phyloP scores from a whole-genome alignment of 2,888 invertebrate species.

The Ashinkailepas kermadecensis region DNA sequence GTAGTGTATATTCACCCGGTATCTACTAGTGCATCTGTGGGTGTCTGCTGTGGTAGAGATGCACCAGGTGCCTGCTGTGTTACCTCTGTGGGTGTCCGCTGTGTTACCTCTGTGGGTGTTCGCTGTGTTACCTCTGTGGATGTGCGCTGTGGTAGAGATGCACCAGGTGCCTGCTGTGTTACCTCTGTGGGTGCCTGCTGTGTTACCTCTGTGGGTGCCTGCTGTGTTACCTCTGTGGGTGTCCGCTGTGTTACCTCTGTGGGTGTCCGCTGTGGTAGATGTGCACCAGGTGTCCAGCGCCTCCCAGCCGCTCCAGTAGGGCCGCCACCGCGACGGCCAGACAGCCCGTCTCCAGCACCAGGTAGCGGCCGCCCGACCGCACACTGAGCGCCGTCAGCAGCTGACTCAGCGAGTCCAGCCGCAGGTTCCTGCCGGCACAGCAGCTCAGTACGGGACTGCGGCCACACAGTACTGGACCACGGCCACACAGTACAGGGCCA shows the following conservation, averaged over 20 bases:
- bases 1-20: too few relatives aligned
- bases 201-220: not conserved
- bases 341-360: conserved; percentile 82
- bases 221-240: conserved; percentile 25
- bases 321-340: conserved; percentile 76
- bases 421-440: conserved; percentile 50
- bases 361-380: conserved; percentile 59
- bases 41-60: too few relatives aligned
- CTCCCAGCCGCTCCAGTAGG: conserved; percentile 60
- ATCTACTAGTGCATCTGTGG: too few relatives aligned
- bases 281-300: conserved; percentile 51
- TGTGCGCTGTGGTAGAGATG: too few relatives aligned
- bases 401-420: conserved; percentile 83
- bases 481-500: too few relatives aligned
- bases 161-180: too few relatives aligned
- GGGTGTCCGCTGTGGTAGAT: conserved; percentile 35
- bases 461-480: too few relatives aligned
- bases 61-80: too few relatives aligned
- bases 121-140: too few relatives aligned
- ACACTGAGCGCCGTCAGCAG: conserved; percentile 74
- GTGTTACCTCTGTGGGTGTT: too few relatives aligned
- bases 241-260: not conserved
- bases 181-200: not conserved
- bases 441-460: not conserved
- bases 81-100: too few relatives aligned